A percentile compares a stretch with the other conserved stretches of the same genome.
Evolutionary conservation across 1,140 invertebrate genomes (phyloP).

Genomic region (Ceratosolen fusciceps): DNA sequence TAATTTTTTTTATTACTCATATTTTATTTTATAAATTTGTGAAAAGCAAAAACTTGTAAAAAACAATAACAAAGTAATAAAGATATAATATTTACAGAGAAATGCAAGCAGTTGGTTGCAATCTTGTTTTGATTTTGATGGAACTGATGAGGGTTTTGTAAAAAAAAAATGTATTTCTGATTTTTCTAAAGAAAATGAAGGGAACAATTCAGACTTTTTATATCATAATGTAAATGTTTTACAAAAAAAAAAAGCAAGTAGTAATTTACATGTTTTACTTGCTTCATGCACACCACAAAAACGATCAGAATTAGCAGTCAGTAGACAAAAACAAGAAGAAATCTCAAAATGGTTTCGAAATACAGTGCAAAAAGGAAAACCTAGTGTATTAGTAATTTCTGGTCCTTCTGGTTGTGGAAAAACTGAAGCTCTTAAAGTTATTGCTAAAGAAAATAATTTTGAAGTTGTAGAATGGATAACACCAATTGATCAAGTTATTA

Average conservation of each 20-base stretch:
- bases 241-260: slow-evolving; percentile 48
- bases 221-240: slow-evolving; percentile 1
- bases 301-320: slow-evolving; percentile 60
- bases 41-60: not conserved
- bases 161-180: slow-evolving; percentile 25
- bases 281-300: slow-evolving; percentile 62
- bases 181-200: slow-evolving; percentile 7
- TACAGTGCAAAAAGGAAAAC: slow-evolving; percentile 62
- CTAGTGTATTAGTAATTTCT: slow-evolving; percentile 76
- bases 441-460: slow-evolving; percentile 75
- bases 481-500: slow-evolving; percentile 74
- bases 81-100: slow-evolving; percentile 40
- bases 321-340: slow-evolving; percentile 66
- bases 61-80: slow-evolving; percentile 2
- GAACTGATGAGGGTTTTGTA: slow-evolving; percentile 2
- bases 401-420: slow-evolving; percentile 83
- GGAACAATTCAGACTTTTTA: not conserved
- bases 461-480: slow-evolving; percentile 81
- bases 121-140: slow-evolving; percentile 48
- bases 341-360: slow-evolving; percentile 61
- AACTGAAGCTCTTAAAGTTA: slow-evolving; percentile 74
- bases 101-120: slow-evolving; percentile 41
- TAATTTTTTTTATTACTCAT: not conserved
- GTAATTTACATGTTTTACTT: slow-evolving; percentile 57
- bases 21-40: not conserved